Conservation (phyloP, 1,140 invertebrate species). For the Anoplolepis gracilipes region DNA sequence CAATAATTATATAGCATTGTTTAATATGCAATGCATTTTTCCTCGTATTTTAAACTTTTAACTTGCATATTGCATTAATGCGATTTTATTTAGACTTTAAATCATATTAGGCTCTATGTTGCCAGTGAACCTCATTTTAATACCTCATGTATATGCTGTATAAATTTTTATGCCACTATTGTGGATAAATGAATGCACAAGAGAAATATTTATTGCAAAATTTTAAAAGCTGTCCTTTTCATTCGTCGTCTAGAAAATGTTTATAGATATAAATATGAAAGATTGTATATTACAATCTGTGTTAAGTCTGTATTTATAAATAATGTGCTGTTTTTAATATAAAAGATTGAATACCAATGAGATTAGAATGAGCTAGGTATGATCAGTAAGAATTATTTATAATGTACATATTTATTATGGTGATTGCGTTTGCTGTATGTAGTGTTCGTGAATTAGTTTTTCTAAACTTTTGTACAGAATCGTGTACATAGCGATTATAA, state of each 20-base stretch:
- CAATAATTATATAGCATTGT: background rate
- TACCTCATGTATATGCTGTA: constrained; percentile 36
- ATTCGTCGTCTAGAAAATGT: constrained; percentile 40
- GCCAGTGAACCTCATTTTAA: constrained; percentile 35
- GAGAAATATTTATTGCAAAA: constrained; percentile 25
- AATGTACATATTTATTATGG: constrained; percentile 77
- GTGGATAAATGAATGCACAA: constrained; percentile 52
- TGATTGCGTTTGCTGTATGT: constrained; percentile 68
- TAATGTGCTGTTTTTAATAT: constrained; percentile 68
- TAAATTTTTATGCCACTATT: constrained; percentile 57
- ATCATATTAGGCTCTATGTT: constrained; percentile 27
- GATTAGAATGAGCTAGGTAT: constrained; percentile 40
- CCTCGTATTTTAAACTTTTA: constrained; percentile 24
- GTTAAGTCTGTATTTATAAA: constrained; percentile 69
- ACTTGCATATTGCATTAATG: constrained; percentile 11
- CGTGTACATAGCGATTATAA: constrained; percentile 74
- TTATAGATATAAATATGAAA: constrained; percentile 51
- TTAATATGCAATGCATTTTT: background rate
- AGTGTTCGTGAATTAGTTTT: constrained; percentile 71
- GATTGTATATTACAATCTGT: constrained; percentile 74
- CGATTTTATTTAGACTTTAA: constrained; percentile 13
- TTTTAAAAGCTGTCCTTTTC: constrained; percentile 35
- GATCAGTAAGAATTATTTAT: constrained; percentile 62
- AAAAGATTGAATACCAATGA: constrained; percentile 56
- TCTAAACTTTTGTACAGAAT: constrained; percentile 81